Conservation (phyloP, 2,888 invertebrate genomes). For the Orthosia gracilis region DNA sequence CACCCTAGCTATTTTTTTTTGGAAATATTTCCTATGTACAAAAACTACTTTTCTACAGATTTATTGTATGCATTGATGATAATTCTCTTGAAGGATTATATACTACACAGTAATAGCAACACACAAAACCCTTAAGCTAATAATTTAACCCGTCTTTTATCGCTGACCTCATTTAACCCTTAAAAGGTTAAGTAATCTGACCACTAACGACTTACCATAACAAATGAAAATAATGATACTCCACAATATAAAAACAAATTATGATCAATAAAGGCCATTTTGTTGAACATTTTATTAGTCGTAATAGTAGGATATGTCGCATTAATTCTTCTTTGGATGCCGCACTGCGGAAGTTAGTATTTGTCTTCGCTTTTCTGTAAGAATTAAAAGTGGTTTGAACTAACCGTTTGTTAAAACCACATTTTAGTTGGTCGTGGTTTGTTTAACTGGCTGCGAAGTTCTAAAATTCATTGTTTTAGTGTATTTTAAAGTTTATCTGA, state of each 20-base stretch:
- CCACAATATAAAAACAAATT: slow-evolving; percentile 37
- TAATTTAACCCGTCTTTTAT: neutral
- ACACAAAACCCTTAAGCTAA: neutral
- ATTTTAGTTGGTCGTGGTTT: slow-evolving; percentile 26
- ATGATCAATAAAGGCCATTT: slow-evolving; percentile 54
- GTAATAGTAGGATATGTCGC: slow-evolving; percentile 53
- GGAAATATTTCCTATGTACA: too few species aligned
- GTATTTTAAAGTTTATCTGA: neutral
- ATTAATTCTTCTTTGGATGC: slow-evolving; percentile 66
- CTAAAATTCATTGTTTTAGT: neutral
- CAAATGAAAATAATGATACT: slow-evolving; percentile 39
- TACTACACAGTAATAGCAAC: neutral
- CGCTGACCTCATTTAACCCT: neutral
- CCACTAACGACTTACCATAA: slow-evolving; percentile 5
- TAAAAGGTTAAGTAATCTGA: slow-evolving; percentile 6
- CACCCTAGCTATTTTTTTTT: too few species aligned
- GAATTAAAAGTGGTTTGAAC: slow-evolving; percentile 62
- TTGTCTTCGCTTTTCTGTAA: slow-evolving; percentile 71
- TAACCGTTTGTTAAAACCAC: slow-evolving; percentile 42
- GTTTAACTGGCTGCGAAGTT: slow-evolving; percentile 16
- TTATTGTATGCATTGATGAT: too few species aligned
- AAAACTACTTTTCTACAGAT: too few species aligned
- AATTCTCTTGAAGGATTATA: too few species aligned
- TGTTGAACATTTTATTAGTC: slow-evolving; percentile 61
- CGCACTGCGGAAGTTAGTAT: slow-evolving; percentile 71